These are phyloP conservation scores for Asteroscopus sphinx DNA, from an alignment of 2,888 invertebrate species.

Conservation along the genomic window DNA sequence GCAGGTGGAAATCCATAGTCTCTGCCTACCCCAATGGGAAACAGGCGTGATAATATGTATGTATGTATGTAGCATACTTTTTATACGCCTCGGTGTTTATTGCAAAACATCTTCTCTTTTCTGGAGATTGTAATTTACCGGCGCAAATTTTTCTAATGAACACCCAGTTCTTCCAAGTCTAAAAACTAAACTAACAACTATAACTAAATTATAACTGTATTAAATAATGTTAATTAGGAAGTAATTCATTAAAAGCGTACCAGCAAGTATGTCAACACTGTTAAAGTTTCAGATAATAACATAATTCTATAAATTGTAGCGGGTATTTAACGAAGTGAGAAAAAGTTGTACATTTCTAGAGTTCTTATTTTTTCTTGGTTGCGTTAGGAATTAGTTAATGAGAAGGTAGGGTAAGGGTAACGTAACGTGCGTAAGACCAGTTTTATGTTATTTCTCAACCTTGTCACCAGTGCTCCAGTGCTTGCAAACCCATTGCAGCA, in stretches of 20 bases:
- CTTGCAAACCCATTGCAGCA: conserved; percentile 76
- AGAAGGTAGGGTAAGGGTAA: conserved; percentile 57
- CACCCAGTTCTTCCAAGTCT: conserved; percentile 12
- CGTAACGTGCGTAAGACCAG: conserved; percentile 71
- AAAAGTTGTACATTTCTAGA: conserved; percentile 30
- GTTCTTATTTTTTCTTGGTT: conserved; percentile 30
- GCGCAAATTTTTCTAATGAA: conserved; percentile 6
- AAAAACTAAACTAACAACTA: too few species aligned
- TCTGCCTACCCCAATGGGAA: too few species aligned
- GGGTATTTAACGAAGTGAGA: conserved; percentile 21
- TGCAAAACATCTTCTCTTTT: conserved; percentile 10
- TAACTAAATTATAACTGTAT: too few species aligned
- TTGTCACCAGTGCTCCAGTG: conserved; percentile 85
- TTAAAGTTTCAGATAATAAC: conserved; percentile 29
- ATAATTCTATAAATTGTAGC: conserved; percentile 39
- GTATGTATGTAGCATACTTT: too few species aligned
- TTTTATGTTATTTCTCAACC: conserved; percentile 82
- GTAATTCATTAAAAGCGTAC: conserved; percentile 19
- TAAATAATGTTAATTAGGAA: conserved; percentile 38
- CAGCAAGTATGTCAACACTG: conserved; percentile 24
- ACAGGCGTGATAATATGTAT: too few species aligned
- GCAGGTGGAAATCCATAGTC: too few species aligned
- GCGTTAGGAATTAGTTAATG: conserved; percentile 47
- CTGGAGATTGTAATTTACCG: not conserved
- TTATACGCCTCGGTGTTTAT: conserved; percentile 5